Base-by-base conservation (phyloP, 2,888 invertebrate genomes). In the Eupeodes luniger region DNA sequence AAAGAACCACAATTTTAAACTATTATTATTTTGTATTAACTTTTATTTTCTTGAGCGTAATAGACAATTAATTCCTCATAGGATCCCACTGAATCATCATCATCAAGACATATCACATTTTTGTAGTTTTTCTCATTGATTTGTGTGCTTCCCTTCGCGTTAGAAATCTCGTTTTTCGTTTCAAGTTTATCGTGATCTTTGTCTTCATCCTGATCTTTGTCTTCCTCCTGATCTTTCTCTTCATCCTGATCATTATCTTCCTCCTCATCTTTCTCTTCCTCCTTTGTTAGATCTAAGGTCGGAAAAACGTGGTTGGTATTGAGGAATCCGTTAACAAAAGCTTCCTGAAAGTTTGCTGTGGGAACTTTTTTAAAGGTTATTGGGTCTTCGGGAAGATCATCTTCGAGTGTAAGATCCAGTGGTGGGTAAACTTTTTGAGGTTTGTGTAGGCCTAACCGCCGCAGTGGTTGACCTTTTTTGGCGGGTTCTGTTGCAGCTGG, bases 81-180 rank as follows among this genome's bases (percentile, higher is more conserved):
- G 6, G 72, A 72, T 6, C 34, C 16, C 3, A 72, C 47, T 0
- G 72, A 72, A 40, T 70, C 70, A 12, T 70, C 57, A 10, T 81
- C 82, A 14, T 77, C 70, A n/a, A 70, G 36, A n/a, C 55, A 70
- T 57, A 77, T 77, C 2, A 78, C 47, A 47, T 77, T 62, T 7
- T 47, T 62, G 34, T 76, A 53, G 7, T 14, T 19, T 11, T 14
- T 44, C 12, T n/a, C 40, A 10, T 19, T 14, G 6, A 2, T 16
- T 6, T 16, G 19, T 53, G 36, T 12, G 6, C 40, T 36, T n/a
- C 2, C 1, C 34, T 14, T 36, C 1, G n/a, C 1, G 59, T 14
- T 36, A 1, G n/a, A 34, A n/a, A n/a, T 59, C 4, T 36, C n/a
- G 14, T 27, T 27, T 5, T 12, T 6, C 27, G 27, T 27, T 27